These are phyloP conservation scores for Fregata magnificens DNA, from an alignment of 2,113 vertebrate species.

Conservation along the genomic window DNA sequence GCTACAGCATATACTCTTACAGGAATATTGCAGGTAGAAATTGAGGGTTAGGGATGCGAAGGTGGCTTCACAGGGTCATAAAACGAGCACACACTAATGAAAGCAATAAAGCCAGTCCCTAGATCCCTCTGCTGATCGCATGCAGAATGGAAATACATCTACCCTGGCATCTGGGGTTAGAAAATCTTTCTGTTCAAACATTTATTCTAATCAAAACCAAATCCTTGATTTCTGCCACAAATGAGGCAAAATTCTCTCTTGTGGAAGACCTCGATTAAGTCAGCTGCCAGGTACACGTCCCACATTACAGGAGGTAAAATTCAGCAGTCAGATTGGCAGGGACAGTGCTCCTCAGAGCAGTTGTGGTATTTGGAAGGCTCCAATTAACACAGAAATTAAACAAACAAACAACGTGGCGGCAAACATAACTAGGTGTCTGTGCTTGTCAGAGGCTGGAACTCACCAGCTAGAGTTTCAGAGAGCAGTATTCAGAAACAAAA, in stretches of 20 bases:
- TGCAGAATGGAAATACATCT: neutral
- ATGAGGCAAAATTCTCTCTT: neutral
- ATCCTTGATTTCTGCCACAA: neutral
- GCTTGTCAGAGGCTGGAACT: neutral
- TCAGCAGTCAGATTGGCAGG: neutral
- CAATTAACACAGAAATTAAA: conserved; percentile 24
- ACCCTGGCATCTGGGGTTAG: neutral
- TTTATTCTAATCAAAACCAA: neutral
- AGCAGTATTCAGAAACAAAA: neutral
- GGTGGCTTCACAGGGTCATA: neutral
- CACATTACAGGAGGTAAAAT: neutral
- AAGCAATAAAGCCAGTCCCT: neutral
- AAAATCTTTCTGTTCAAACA: neutral
- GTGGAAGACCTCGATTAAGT: neutral
- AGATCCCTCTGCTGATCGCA: neutral
- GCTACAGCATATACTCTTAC: neutral
- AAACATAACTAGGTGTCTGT: conserved; percentile 1
- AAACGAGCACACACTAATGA: neutral
- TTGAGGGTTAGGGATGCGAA: neutral
- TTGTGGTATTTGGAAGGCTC: neutral
- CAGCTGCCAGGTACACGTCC: neutral
- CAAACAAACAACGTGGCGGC: neutral
- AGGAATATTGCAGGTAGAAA: neutral
- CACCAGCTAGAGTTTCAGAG: neutral
- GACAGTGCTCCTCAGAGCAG: neutral